Evolutionary conservation across 1,140 invertebrate genomes (phyloP), one percentile per base, ranked within the genome.

Genomic region (Drosophila littoralis): DNA sequence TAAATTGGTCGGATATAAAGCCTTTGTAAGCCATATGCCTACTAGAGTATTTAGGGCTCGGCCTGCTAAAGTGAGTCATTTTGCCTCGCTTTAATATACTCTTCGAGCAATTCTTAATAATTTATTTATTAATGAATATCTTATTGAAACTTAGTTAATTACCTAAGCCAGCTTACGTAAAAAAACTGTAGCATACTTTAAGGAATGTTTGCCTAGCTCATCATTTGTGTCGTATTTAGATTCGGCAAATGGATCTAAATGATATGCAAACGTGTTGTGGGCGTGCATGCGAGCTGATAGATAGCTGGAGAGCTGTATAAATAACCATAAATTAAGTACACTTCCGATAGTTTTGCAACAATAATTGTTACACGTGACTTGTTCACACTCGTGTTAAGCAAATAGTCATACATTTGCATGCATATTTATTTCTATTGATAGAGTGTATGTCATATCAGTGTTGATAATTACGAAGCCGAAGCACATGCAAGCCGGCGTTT

Each of bases 351-450:
- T 65, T 77, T 58, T 82, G 45, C 81, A 63, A 78, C 70, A 70
- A 67, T 65, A 74, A 69, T 55, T 55, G 46, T 36, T 71, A 82
- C 81, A 81, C 79, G 79, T 82, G 79, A 82, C 79, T 42, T 32
- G 60, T 67, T 64, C 35, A 64, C 78, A 72, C 67, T 58, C 38
- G 50, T 72, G 40, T 61, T 43, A 51, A 60, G 33, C 38, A 59
- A 40, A 42, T 52, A 35, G n/a, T 36, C 51, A 28, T 6, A 32
- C 38, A 60, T 43, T 33, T 35, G 57, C 10, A 46, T 40, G 43
- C 3, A 12, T 54, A 50, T 51, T 43, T 43, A 17, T 59, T 60
- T 4, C 8, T 40, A 33, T 59, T 50, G 38, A 10, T 51, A 43
- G 17, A 32, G 32, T 60, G 46, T 43, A 28, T 58, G 35, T 40